Conservation (phyloP, 2,113 vertebrate genomes). For the Hippocampus abdominalis region DNA sequence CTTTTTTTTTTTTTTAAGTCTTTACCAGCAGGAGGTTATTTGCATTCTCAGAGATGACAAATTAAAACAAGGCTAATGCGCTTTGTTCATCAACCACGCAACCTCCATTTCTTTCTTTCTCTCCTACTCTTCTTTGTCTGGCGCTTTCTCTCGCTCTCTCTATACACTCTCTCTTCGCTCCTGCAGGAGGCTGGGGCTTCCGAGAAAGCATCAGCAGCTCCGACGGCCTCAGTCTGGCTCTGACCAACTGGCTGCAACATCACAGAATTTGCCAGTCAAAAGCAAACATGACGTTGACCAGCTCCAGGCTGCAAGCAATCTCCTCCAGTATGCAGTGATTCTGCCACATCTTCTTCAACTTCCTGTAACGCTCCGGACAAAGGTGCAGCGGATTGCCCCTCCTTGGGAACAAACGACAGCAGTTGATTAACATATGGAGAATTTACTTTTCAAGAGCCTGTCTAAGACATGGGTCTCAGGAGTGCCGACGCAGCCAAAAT, state of each 20-base stretch:
- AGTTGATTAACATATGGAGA: not conserved
- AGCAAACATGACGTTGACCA: constrained; percentile 87
- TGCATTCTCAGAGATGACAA: constrained; percentile 40
- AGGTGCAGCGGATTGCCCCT: constrained; percentile 88
- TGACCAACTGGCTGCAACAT: constrained; percentile 45
- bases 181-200: constrained; percentile 9
- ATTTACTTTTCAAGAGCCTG: not conserved
- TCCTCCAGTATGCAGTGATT: constrained; percentile 97
- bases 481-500: not conserved
- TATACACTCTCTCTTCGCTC: constrained; percentile 20
- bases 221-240: constrained; percentile 27
- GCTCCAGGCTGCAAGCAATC: constrained; percentile 92
- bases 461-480: not conserved
- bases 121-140: not conserved
- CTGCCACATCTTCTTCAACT: constrained; percentile 91
- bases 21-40: constrained; percentile 32
- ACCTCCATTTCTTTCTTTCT: constrained; percentile 2
- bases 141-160: constrained; percentile 1
- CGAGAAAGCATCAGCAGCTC: not conserved
- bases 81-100: constrained; percentile 25
- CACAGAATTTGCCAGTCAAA: constrained; percentile 95
- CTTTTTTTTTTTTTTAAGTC: constrained; percentile 44
- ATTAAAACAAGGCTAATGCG: constrained; percentile 60
- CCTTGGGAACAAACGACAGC: constrained; percentile 37
- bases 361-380: constrained; percentile 88